Evolutionary conservation across 2,888 invertebrate genomes (phyloP).

Genomic region (Antheraea yamamai): DNA sequence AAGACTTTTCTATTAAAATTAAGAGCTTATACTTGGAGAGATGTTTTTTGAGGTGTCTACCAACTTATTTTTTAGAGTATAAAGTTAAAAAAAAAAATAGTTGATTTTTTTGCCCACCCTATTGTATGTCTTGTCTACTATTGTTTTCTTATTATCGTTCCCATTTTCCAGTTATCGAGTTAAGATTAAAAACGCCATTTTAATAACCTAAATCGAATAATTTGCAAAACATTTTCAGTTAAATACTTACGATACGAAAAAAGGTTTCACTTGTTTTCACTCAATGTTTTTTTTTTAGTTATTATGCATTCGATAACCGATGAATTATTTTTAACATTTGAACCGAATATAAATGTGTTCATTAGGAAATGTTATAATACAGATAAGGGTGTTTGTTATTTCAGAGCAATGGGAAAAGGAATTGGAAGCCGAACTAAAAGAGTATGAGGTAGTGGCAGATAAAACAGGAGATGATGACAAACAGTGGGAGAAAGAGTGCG

Average conservation of each 20-base stretch:
- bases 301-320: not conserved
- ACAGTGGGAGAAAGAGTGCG: conserved; percentile 87
- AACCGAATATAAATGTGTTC: not conserved
- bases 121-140: too few relatives aligned
- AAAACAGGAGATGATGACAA: conserved; percentile 74
- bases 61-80: too few relatives aligned
- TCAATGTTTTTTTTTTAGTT: not conserved
- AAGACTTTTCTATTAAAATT: too few relatives aligned
- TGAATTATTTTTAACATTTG: not conserved
- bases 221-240: too few relatives aligned
- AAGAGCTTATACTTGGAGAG: too few relatives aligned
- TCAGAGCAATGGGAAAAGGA: conserved; percentile 98
- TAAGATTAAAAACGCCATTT: too few relatives aligned
- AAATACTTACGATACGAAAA: too few relatives aligned
- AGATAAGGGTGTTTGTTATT: conserved; percentile 33
- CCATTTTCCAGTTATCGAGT: not conserved
- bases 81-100: too few relatives aligned
- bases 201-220: too few relatives aligned
- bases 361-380: not conserved
- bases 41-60: too few relatives aligned
- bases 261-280: not conserved
- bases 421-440: conserved; percentile 96
- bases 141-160: not conserved
- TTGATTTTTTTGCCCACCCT: too few relatives aligned
- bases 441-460: conserved; percentile 92